phyloP scores from a whole-genome alignment of 92 coral and sea anemone species.

The Porites evermanni region DNA sequence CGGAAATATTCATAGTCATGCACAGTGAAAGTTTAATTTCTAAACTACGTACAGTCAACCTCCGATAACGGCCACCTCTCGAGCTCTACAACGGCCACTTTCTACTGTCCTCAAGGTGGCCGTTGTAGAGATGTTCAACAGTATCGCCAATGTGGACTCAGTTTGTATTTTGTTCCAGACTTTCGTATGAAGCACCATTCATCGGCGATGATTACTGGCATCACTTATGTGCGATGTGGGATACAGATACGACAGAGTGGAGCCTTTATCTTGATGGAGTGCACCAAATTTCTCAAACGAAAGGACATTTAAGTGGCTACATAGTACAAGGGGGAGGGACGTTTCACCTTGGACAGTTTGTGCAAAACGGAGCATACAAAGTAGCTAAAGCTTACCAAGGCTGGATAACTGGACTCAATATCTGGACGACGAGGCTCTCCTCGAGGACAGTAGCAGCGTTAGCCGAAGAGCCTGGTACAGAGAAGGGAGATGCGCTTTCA shows the following conservation, averaged over 20 bases:
- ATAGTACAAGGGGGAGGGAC: background rate
- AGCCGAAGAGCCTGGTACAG: background rate
- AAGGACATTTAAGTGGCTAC: background rate
- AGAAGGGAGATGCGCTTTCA: background rate
- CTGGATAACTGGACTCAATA: background rate
- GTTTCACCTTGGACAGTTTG: background rate
- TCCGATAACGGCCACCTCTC: no score
- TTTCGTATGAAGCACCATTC: background rate
- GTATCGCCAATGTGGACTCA: no score
- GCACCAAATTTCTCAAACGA: background rate
- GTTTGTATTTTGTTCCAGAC: background rate
- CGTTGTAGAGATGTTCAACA: no score
- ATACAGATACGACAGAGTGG: background rate
- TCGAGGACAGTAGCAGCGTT: background rate
- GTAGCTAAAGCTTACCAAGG: background rate
- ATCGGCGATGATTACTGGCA: background rate
- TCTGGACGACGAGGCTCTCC: slow-evolving; percentile 3
- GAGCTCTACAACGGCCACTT: no score
- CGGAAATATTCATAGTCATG: no score
- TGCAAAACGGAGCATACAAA: background rate
- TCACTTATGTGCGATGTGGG: background rate
- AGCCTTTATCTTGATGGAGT: background rate
- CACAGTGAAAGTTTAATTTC: no score
- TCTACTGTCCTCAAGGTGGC: no score
- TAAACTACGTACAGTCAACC: no score